These are phyloP conservation scores for Holotrichia oblita DNA, from an alignment of 1,140 invertebrate genomes.

Conservation along the genomic window DNA sequence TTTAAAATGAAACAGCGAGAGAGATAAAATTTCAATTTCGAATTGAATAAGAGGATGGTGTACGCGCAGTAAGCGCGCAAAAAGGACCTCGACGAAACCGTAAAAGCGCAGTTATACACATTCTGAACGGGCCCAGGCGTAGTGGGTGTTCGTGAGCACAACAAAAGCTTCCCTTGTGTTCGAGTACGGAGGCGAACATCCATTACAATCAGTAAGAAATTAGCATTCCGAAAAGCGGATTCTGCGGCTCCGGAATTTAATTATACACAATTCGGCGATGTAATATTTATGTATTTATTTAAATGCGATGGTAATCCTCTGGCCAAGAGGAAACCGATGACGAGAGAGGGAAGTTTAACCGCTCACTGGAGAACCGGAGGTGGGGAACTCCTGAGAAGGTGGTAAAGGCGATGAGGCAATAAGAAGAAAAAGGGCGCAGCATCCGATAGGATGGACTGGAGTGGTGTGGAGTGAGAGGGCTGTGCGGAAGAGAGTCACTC, in stretches of 20 bases:
- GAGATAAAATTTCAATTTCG: slow-evolving; percentile 38
- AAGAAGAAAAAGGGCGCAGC: not conserved
- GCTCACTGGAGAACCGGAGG: not conserved
- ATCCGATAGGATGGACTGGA: not conserved
- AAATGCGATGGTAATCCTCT: slow-evolving; percentile 61
- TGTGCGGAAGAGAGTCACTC: not conserved
- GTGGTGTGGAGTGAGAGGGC: not conserved
- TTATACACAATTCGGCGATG: slow-evolving; percentile 62
- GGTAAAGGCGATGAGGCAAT: slow-evolving; percentile 26
- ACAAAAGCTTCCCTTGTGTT: slow-evolving; percentile 51
- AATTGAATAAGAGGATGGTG: slow-evolving; percentile 45
- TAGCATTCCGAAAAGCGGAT: slow-evolving; percentile 59
- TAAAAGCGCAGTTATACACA: slow-evolving; percentile 44
- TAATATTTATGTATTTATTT: slow-evolving; percentile 64
- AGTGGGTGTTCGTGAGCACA: slow-evolving; percentile 12
- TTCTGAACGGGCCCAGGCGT: not conserved
- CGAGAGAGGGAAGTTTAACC: slow-evolving; percentile 45
- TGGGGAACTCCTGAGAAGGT: not conserved
- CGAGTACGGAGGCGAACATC: slow-evolving; percentile 55
- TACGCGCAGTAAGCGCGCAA: too few species aligned
- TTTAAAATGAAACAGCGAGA: not conserved
- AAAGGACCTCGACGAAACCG: slow-evolving; percentile 48
- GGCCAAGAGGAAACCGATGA: slow-evolving; percentile 49
- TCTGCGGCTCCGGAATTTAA: slow-evolving; percentile 59
- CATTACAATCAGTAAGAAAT: slow-evolving; percentile 59